Evolutionary conservation across 2,113 vertebrate genomes (phyloP), one percentile per base, ranked within the genome.

Genomic region (Charina bottae): DNA sequence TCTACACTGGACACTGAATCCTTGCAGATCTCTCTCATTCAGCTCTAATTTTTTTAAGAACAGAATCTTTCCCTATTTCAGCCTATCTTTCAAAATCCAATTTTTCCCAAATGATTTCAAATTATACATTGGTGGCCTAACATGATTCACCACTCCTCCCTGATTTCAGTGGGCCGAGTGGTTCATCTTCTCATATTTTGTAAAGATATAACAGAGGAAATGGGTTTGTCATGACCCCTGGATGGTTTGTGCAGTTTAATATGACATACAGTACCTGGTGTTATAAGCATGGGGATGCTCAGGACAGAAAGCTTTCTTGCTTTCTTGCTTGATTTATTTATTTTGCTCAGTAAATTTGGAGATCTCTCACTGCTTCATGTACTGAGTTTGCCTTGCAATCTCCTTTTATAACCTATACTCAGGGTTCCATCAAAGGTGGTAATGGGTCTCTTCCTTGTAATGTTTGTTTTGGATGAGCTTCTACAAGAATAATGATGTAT

Each of bases 311-410:
- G 17, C 21, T 42, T 42, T 42, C 72, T 78, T 78, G 72, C 72
- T 42, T 42, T 33, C 72, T 78, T 19, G 19, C 7, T 13, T 42
- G 24, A 26, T 62, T 17, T 28, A 88, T 60, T 46, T 88, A 88
- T 88, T 62, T 88, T 13, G 28, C 13, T 49, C 60, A 19, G 13
- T 28, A 85, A 85, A 95, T 93, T 89, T 83, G 94, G 85, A 95
- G 89, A 84, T 93, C 94, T 87, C 90, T 93, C 49, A 90, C 93
- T 95, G 94, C 68, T 88, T 83, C 58, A 0, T 33, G 1, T 87
- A 86, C 46, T 86, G 54, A 68, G 55, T 54, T n/a, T 86, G 26
- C 87, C 91, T 2, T 1, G 91, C 85, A 88, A 85, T 83, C 4
- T 90, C 11, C 62, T 91, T 10, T 0, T 0, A 13, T 24, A 11